A percentile compares a stretch with the other conserved stretches of the same genome.
phyloP scores from a whole-genome alignment of 2,888 invertebrate species.

The Mesorhabditis belari region DNA sequence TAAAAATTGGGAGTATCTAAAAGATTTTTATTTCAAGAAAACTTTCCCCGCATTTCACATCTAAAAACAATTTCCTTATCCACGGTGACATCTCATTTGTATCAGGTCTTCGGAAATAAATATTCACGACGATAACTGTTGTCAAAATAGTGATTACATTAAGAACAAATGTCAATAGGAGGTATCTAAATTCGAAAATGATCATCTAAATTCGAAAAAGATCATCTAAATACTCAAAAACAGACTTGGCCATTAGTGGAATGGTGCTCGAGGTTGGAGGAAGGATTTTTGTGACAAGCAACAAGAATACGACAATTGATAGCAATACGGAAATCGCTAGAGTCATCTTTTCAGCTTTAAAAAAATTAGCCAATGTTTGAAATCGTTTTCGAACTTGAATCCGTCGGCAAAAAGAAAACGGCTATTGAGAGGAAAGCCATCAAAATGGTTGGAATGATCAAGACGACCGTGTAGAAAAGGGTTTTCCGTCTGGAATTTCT shows the following conservation, averaged over 20 bases:
- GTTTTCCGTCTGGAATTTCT: constrained; percentile 87
- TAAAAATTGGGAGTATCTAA: constrained; percentile 55
- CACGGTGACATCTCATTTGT: constrained; percentile 97
- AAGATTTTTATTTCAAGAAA: constrained; percentile 66
- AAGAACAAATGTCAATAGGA: constrained; percentile 98
- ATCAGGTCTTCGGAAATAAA: constrained; percentile 93
- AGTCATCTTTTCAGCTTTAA: constrained; percentile 83
- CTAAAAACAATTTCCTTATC: constrained; percentile 88
- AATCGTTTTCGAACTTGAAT: constrained; percentile 55
- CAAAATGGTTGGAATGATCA: constrained; percentile 93
- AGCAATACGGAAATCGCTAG: constrained; percentile 92
- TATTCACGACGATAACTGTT: constrained; percentile 91
- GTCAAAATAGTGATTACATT: constrained; percentile 98
- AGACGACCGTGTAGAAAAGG: constrained; percentile 96
- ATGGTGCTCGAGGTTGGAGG: constrained; percentile 96
- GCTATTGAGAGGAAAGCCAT: constrained; percentile 85
- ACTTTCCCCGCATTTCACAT: constrained; percentile 61
- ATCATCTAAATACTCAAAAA: constrained; percentile 53
- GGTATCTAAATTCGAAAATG: constrained; percentile 69
- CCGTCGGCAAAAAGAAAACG: constrained; percentile 96
- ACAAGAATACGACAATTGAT: constrained; percentile 95
- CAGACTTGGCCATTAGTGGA: constrained; percentile 89
- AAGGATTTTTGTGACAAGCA: constrained; percentile 95
- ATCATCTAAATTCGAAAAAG: constrained; percentile 95
- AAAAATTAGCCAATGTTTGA: constrained; percentile 85